Evolutionary conservation across 2,888 invertebrate genomes (phyloP).

Genomic region (Tetramorium bicarinatum): DNA sequence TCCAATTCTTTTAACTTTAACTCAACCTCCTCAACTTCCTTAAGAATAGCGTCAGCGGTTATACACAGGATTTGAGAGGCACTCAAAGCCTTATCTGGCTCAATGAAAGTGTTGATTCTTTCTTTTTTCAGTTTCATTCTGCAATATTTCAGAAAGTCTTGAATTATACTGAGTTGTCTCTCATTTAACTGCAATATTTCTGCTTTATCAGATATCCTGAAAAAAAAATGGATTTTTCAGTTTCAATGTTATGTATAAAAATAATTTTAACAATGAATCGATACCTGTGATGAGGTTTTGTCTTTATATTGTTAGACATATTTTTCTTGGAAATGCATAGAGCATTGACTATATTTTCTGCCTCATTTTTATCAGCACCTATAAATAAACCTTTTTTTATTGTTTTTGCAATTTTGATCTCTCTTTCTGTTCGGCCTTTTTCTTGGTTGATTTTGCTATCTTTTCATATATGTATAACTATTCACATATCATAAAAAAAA

Average conservation of each 20-base stretch:
- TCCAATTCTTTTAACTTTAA: constrained; percentile 61
- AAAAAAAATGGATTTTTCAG: constrained; percentile 3
- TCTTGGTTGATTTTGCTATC: not conserved
- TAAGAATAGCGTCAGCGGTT: constrained; percentile 57
- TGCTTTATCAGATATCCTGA: constrained; percentile 57
- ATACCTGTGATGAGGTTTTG: constrained; percentile 38
- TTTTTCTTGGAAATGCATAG: not conserved
- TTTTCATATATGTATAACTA: not conserved
- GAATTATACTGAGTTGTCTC: constrained; percentile 72
- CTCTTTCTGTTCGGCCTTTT: no score
- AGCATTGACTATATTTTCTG: constrained; percentile 23
- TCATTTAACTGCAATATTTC: constrained; percentile 62
- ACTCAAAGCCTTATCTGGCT: constrained; percentile 68
- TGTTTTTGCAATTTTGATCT: no score
- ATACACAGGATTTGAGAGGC: constrained; percentile 71
- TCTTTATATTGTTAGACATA: not conserved
- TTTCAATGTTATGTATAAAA: not conserved
- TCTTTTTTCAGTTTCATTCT: constrained; percentile 66
- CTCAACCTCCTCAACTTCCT: constrained; percentile 70
- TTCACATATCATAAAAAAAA: not conserved
- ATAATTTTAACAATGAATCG: not conserved
- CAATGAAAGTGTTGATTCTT: constrained; percentile 68
- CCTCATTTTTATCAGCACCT: constrained; percentile 53
- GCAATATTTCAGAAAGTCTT: constrained; percentile 71
- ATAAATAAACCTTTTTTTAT: constrained; percentile 2